These are phyloP conservation scores for Pleuronectes platessa DNA, from an alignment of 2,113 vertebrate species.

Conservation along the genomic window DNA sequence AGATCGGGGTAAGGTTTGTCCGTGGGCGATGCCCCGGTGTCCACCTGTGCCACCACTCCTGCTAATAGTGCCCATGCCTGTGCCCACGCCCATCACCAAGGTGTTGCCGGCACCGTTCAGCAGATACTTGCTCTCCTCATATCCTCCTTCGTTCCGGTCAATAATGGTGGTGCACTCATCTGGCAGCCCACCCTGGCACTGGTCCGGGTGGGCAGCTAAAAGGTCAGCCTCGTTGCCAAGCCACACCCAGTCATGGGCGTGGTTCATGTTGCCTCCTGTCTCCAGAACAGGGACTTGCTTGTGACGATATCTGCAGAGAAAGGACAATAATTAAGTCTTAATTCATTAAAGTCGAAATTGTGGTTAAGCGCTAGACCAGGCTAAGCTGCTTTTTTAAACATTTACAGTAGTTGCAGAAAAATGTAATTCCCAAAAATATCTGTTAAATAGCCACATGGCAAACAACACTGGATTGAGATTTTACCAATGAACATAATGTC, in stretches of 20 bases:
- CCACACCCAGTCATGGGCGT: constrained; percentile 98
- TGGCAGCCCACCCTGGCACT: constrained; percentile 84
- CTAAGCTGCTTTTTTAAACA: neutral
- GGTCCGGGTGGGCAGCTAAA: constrained; percentile 87
- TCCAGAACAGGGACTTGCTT: constrained; percentile 93
- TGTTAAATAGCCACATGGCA: too few relatives aligned
- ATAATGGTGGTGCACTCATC: constrained; percentile 91
- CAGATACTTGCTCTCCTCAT: constrained; percentile 94
- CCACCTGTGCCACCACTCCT: constrained; percentile 46
- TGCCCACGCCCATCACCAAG: constrained; percentile 84
- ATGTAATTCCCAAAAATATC: neutral
- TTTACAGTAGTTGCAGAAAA: neutral
- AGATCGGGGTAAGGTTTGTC: constrained; percentile 87
- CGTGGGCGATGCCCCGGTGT: constrained; percentile 69
- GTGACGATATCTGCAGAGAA: constrained; percentile 86
- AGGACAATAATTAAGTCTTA: neutral
- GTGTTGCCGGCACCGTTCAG: constrained; percentile 86
- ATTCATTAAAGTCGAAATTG: neutral
- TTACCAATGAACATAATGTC: too few relatives aligned
- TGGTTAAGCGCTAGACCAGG: too few relatives aligned
- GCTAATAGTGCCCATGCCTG: constrained; percentile 57
- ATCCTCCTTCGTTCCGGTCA: constrained; percentile 88
- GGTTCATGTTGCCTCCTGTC: constrained; percentile 91
- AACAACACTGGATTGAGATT: too few relatives aligned
- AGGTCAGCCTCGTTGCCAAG: constrained; percentile 94